Base-by-base conservation (phyloP, 2,888 invertebrate species). In the Serrognathus titanus region DNA sequence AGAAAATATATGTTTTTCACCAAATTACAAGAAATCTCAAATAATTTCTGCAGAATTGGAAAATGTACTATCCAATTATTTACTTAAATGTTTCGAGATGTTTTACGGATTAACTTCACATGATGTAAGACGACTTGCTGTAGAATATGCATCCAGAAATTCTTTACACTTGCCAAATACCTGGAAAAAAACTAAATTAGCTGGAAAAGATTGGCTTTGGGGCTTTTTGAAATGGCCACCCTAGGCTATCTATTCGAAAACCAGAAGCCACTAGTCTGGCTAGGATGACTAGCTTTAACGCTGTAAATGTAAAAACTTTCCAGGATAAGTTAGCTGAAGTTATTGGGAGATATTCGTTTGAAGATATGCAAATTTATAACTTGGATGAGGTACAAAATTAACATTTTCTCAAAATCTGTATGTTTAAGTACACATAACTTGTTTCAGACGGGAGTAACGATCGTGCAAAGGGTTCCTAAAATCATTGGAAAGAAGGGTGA, bases 401-500 rank as follows among this genome's bases (percentile, higher is more conserved):
- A 20, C 20, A 20, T 20, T 20, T 20, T 20, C 20, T 20, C 20
- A 20, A 20, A 20, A 20, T 20, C 20, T 20, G 20, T 20, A 20
- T 20, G 20, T 20, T 20, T 20, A 20, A 20, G 20, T 20, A 20
- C 20, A 20, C 20, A n/a, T 13, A 10, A 10, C 11, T n/a, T 7
- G 16, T 10, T 10, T 47, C 47, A 47, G 47, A 47, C 20, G 20
- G 20, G 20, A 20, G 20, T 20, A n/a, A n/a, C n/a, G n/a, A n/a
- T n/a, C n/a, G n/a, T n/a, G n/a, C n/a, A n/a, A n/a, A n/a, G n/a
- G n/a, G 39, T 64, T 64, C 8, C 61, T 58, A 24, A 59, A 59
- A 58, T 48, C 20, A 31, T 48, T 20, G 24, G 24, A 10, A 64
- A n/a, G n/a, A n/a, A n/a, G n/a, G n/a, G n/a, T n/a, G n/a, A n/a